Percentiles rank a stretch among this genome's conserved stretches.
Conservation (phyloP, 2,888 invertebrate genomes). For the Phaedon cochleariae region DNA sequence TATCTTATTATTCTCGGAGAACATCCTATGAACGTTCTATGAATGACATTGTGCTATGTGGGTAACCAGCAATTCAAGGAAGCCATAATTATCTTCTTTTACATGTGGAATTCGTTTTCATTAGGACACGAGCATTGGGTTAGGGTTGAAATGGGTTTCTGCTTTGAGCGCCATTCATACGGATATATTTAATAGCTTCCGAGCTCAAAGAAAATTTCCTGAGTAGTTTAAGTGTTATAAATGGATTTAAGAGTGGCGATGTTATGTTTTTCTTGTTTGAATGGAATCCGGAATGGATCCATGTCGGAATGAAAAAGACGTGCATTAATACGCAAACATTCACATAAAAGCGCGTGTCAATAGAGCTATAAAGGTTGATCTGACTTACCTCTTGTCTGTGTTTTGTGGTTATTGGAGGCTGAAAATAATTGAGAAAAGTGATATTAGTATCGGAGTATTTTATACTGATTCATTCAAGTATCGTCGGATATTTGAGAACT, state of each 20-base stretch:
- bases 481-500: no score
- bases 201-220: conserved; percentile 33
- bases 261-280: conserved; percentile 21
- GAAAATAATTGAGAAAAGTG: no score
- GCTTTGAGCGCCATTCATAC: conserved; percentile 35
- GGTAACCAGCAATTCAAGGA: no score
- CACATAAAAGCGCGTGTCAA: conserved; percentile 27
- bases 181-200: conserved; percentile 38
- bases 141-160: conserved; percentile 28
- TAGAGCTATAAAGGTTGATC: conserved; percentile 20
- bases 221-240: conserved; percentile 37
- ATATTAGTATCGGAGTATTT: no score
- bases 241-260: conserved; percentile 27
- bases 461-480: no score
- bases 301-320: conserved; percentile 19
- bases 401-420: conserved; percentile 33
- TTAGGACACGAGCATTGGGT: conserved; percentile 5
- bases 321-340: conserved; percentile 31
- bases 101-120: conserved; percentile 9
- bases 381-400: conserved; percentile 39
- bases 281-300: conserved; percentile 13
- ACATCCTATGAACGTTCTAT: no score
- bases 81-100: background rate
- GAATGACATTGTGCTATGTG: no score
- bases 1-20: no score